Percentiles rank a stretch among this genome's conserved stretches.
These are phyloP conservation scores for Burhinus bistriatus DNA, from an alignment of 2,113 vertebrate genomes.

Conservation along the genomic window DNA sequence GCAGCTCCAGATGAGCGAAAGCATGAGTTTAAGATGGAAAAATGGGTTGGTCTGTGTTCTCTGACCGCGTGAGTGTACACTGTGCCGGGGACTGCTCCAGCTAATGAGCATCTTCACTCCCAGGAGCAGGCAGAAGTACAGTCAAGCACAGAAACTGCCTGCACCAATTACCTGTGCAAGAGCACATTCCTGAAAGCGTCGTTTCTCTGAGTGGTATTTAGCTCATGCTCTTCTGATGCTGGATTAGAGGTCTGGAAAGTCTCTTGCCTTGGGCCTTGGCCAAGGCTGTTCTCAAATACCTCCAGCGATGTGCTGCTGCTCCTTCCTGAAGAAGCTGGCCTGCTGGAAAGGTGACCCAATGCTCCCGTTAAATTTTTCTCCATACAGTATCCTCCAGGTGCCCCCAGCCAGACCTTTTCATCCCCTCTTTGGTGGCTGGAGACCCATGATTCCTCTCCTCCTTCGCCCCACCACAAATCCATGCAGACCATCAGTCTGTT, in stretches of 20 bases:
- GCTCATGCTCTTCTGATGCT: slow-evolving; percentile 37
- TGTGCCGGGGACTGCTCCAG: neutral
- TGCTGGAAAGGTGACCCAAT: slow-evolving; percentile 1
- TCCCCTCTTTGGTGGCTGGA: neutral
- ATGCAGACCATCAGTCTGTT: neutral
- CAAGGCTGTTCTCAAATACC: slow-evolving; percentile 34
- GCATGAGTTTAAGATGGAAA: neutral
- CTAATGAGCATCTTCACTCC: neutral
- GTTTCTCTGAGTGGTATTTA: neutral
- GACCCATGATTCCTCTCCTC: neutral
- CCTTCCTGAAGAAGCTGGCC: neutral
- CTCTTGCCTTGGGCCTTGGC: slow-evolving; percentile 22
- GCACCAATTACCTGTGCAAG: neutral
- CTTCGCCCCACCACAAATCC: neutral
- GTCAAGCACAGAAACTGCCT: neutral
- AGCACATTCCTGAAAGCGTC: slow-evolving; percentile 11
- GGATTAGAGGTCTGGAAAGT: slow-evolving; percentile 48
- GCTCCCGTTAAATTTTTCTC: neutral
- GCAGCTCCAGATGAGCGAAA: slow-evolving; percentile 49
- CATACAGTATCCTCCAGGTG: neutral
- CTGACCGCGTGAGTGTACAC: fast-evolving
- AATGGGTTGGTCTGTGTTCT: neutral
- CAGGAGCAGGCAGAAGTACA: neutral
- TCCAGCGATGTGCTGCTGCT: neutral
- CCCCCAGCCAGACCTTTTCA: neutral